Evolutionary conservation across 2,888 invertebrate genomes (phyloP), one percentile per base, ranked within the genome.

Genomic region (Tenthredo amoena): DNA sequence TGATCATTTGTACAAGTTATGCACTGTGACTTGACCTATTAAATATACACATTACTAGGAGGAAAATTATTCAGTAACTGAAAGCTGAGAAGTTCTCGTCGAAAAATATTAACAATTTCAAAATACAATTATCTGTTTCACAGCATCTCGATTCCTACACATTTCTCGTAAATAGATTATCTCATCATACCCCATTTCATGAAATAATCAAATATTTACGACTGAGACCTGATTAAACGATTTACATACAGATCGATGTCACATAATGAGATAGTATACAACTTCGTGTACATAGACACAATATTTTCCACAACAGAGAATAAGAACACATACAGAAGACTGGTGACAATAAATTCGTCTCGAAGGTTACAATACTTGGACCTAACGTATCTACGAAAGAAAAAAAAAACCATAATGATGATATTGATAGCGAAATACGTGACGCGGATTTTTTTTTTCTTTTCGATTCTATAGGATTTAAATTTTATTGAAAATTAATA

Each of bases 171-270:
- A 47, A 15, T 15, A 47, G 47, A 34, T 71, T 37, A 71, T 37
- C 71, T 40, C 37, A 18, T 34, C 37, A 1, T 37, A 71, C 37
- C 15, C 7, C n/a, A 71, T 71, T 37, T 71, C 9, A 34, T 71
- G n/a, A 71, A 37, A n/a, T 37, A 7, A 37, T 71, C 34, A 71
- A 71, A 71, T 37, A 71, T 71, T 71, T 34, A 34, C 71, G 15
- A 40, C 40, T 34, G n/a, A 71, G 34, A 71, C n/a, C 26, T 62
- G 62, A 71, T 71, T 37, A 71, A 71, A 34, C n/a, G 34, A 71
- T 71, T n/a, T 34, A 71, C 34, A 62, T 62, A 62, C 10, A 21
- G 12, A 62, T 62, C 26, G 62, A 62, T 26, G 62, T 62, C 55
- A 55, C 55, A 62, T 62, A 40, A 34, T 15, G 34, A 31, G 10